Base-by-base conservation (phyloP, 1,140 invertebrate genomes). In the Oncopeltus fasciatus region DNA sequence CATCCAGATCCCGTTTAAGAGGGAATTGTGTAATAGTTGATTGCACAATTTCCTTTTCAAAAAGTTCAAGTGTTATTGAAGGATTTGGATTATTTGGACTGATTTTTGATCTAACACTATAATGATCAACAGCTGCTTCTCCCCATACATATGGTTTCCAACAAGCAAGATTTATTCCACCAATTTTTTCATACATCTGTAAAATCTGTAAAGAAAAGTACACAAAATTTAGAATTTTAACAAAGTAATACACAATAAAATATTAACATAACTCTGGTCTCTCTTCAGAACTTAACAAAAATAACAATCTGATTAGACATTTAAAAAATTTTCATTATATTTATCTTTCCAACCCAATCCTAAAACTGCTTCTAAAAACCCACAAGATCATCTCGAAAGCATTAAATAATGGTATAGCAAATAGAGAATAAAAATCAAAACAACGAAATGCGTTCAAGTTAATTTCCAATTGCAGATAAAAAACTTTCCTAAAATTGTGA, bases 61-160 rank as follows among this genome's bases (percentile, higher is more conserved):
- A 53, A 2, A 53, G 21, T 8, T 53, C 49, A 18, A 53, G n/a
- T 3, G 49, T 53, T 53, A 53, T 53, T 1, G 24, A 3, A 53
- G 20, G 49, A 27, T 53, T 53, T 9, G 21, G 24, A 9, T 53
- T 53, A 24, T 24, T 14, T 24, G 49, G 12, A 8, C 18, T 27
- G 12, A 53, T 12, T 24, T 53, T 80, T 76, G 67, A 83, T 77
- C 81, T 78, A 0, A 88, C 74, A 14, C 84, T 82, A 67, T 90
- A 90, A 71, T 87, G 81, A 31, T 79, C 81, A 12, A 85, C 81
- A 0, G 87, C 88, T 16, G 82, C 80, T 69, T 81, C 80, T 5
- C 89, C 87, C 82, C 0, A 91, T 16, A 61, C 26, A 14, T 85
- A 90, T 14, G 88, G 88, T 64, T 83, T 82, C 67, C 81, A 89